phyloP scores from a whole-genome alignment of 2,888 invertebrate species.

The Aethes cnicana region DNA sequence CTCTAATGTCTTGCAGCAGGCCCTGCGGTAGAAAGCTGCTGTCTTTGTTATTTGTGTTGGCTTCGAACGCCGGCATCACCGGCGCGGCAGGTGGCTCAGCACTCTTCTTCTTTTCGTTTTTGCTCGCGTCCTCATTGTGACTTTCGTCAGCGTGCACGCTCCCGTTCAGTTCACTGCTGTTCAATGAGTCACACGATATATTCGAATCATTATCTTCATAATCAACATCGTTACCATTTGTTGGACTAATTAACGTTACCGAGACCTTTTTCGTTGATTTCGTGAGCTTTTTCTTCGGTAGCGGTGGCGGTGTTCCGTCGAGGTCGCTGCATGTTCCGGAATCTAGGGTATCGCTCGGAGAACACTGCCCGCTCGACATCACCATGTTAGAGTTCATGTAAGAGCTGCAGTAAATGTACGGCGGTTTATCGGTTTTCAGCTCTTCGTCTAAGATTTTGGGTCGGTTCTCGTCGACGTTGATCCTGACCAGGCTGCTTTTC shows the following conservation, averaged over 20 bases:
- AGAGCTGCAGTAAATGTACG: slow-evolving; percentile 85
- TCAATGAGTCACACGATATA: slow-evolving; percentile 91
- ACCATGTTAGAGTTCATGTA: slow-evolving; percentile 81
- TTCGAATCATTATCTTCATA: slow-evolving; percentile 89
- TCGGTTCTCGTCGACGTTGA: slow-evolving; percentile 79
- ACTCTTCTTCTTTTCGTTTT: slow-evolving; percentile 66
- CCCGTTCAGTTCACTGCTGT: slow-evolving; percentile 85
- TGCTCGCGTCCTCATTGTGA: slow-evolving; percentile 62
- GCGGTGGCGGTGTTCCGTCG: slow-evolving; percentile 87
- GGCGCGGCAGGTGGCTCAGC: slow-evolving; percentile 60
- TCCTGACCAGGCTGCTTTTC: slow-evolving; percentile 82
- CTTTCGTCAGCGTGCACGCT: slow-evolving; percentile 77
- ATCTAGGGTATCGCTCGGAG: slow-evolving; percentile 91
- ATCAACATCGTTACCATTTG: slow-evolving; percentile 85
- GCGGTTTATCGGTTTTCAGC: slow-evolving; percentile 69
- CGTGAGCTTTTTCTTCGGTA: slow-evolving; percentile 85
- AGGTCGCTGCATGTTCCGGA: slow-evolving; percentile 93
- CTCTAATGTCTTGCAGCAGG: slow-evolving; percentile 86
- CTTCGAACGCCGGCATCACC: slow-evolving; percentile 53
- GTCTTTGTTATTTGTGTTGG: slow-evolving; percentile 65
- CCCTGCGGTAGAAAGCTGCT: slow-evolving; percentile 84
- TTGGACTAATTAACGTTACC: slow-evolving; percentile 80
- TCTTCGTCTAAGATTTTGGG: slow-evolving; percentile 79
- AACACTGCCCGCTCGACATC: slow-evolving; percentile 91
- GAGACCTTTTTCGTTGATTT: slow-evolving; percentile 80